Evolutionary conservation across 1,140 invertebrate genomes (phyloP), one percentile per base, ranked within the genome.

Genomic region (Teleogryllus occipitalis): DNA sequence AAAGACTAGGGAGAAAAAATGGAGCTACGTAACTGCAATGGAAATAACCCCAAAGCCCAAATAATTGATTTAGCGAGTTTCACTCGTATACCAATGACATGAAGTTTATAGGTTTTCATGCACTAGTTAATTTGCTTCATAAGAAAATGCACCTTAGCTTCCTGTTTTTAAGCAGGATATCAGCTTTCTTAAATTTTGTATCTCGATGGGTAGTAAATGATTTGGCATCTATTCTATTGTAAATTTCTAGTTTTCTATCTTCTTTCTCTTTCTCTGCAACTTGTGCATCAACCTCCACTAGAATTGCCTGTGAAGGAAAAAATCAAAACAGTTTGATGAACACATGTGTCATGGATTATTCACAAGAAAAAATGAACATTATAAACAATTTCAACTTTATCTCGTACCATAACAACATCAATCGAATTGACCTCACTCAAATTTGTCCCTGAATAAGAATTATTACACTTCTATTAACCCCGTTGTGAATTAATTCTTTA

Each of bases 131-230:
- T 5, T 39, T 39, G 27, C 27, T 39, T 39, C 65, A 15, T 72
- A 72, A 46, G 75, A 14, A 49, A 12, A 86, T 85, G 86, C 82
- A 91, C 88, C 93, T 93, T 4, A 98, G 87, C 81, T 94, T 93
- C 77, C 97, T 89, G 84, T 93, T 93, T 65, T 92, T 92, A 78
- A 92, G 91, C 74, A 97, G 87, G 81, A 99, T 91, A 86, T 98
- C 96, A n/a, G 95, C 96, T 86, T 97, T 97, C 85, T 96, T 97
- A 84, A 98, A 98, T 84, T 97, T 97, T 81, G 90, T 89, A 48
- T 92, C 93, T 78, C 93, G 91, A 85, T 94, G 95, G 21, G 91
- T 89, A 0, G 95, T 93, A 83, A 93, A 95, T 0, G 96, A 97
- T 86, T 98, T 97, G 6, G 94, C 92, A 86, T 99, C 97, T 75